These are phyloP conservation scores for Natator depressus DNA, from an alignment of 2,113 vertebrate genomes.

Conservation along the genomic window DNA sequence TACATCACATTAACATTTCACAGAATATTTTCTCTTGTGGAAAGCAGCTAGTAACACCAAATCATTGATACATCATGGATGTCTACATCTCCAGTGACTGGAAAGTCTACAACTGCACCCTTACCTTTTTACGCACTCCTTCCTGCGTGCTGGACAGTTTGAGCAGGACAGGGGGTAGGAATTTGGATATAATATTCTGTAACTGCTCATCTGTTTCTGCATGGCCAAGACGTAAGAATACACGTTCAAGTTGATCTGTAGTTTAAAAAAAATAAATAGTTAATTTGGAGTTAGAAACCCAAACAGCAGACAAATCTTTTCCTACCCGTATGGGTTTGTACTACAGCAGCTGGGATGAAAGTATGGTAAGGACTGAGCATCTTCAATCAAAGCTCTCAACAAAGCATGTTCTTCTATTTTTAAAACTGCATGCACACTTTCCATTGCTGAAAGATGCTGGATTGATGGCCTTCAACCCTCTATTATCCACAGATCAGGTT, in stretches of 20 bases:
- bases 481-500: accelerated
- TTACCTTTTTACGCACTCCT: slow-evolving; percentile 98
- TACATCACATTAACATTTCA: background rate
- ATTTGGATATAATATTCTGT: slow-evolving; percentile 98
- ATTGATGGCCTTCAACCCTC: background rate
- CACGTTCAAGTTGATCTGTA: slow-evolving; percentile 96
- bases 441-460: background rate
- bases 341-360: background rate
- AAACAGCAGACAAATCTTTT: background rate
- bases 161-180: slow-evolving; percentile 96
- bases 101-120: background rate
- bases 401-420: background rate
- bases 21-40: background rate
- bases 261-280: slow-evolving; percentile 25
- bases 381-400: background rate
- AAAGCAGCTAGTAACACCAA: background rate
- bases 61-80: accelerated
- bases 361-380: background rate
- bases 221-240: slow-evolving; percentile 97
- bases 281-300: background rate
- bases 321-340: background rate
- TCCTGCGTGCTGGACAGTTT: slow-evolving; percentile 98
- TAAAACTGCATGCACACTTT: background rate
- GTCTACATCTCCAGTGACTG: background rate
- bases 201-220: slow-evolving; percentile 98